Evolutionary conservation across 2,797 vertebrate species (phyloP), one percentile per base, ranked within the genome.

Genomic region (Scolopax rusticola): DNA sequence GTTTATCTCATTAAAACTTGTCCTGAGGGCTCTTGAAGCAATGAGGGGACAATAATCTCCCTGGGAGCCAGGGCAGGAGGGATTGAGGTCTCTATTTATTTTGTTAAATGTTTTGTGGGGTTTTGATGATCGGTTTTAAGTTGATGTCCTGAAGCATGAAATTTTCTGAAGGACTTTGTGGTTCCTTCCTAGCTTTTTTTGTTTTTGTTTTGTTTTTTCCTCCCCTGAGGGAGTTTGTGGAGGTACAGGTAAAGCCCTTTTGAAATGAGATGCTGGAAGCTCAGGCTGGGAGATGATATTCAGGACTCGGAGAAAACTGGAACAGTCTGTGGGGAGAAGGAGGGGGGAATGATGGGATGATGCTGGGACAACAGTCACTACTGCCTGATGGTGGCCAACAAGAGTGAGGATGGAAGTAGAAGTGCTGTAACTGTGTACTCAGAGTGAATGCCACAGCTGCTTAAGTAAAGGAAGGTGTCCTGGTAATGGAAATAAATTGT

Each of bases 401-500:
- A 15, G 48, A 25, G 19, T 6, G 38, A 75, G 57, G 67, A 61
- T 8, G 15, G 50, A 51, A 41, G 60, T 9, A 41, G 20, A 74
- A 87, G 30, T 51, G 28, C 11, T 89, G 27, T 19, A 38, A 27
- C n/a, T 51, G 14, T 25, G 47, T 28, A 14, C 23, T 82, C 0
- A 0, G 8, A 75, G 61, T 54, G 63, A 67, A 23, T 54, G 54
- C 40, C 19, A 47, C n/a, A 78, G 32, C 20, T 84, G 43, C 21
- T 89, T 23, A 68, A 47, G 57, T 63, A 54, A 32, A 83, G 54
- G 54, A 30, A 32, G 38, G 27, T n/a, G 11, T 87, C 73, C 74
- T 79, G 56, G 48, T 78, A 94, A 92, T 73, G 40, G 71, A 93
- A 97, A 95, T 78, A 94, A 96, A 87, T 96, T 51, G 88, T 87